Base-by-base conservation (phyloP, 2,113 vertebrate species). In the Scomber scombrus region DNA sequence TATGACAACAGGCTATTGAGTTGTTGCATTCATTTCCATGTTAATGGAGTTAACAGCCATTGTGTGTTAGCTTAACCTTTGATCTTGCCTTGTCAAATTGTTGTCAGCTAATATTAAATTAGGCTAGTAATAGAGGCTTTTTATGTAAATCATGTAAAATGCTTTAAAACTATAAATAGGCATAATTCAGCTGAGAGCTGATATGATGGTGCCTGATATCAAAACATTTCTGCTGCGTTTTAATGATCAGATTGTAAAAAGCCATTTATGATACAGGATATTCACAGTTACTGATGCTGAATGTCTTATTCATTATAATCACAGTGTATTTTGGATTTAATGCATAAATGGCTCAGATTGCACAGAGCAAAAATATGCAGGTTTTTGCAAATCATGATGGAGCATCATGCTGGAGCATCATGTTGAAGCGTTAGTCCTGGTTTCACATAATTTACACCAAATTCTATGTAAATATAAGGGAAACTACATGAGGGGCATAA, bases 21-120 rank as follows among this genome's bases (percentile, higher is more conserved):
- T 89, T 92, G 89, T 93, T 94, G 90, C 93, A 93, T 94, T 93
- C 87, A 94, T 95, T 95, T 94, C 92, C 93, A 95, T 94, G 89
- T 93, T 94, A 94, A 94, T 94, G 78, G 82, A 89, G 85, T 91
- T 92, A 92, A 91, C 91, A 87, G 84, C 82, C 85, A 81, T 87
- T 81, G 88, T 90, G 82, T 84, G 89, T 88, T 89, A 84, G 85
- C 88, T 92, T 92, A 92, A 94, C 92, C 92, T 88, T 78, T 92
- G 89, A 86, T 89, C 89, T 71, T 65, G 79, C 77, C 80, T 84
- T 82, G 82, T 91, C 91, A 92, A 76, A 92, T 65, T 71, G 82
- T 88, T 92, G 88, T 91, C 91, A 91, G 83, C 87, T 85, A 78
- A 90, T 92, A 89, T 93, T 81, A 80, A 89, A 90, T 92, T 82